These are phyloP conservation scores for Hemaris fuciformis DNA, from an alignment of 2,888 invertebrate genomes.

Conservation along the genomic window DNA sequence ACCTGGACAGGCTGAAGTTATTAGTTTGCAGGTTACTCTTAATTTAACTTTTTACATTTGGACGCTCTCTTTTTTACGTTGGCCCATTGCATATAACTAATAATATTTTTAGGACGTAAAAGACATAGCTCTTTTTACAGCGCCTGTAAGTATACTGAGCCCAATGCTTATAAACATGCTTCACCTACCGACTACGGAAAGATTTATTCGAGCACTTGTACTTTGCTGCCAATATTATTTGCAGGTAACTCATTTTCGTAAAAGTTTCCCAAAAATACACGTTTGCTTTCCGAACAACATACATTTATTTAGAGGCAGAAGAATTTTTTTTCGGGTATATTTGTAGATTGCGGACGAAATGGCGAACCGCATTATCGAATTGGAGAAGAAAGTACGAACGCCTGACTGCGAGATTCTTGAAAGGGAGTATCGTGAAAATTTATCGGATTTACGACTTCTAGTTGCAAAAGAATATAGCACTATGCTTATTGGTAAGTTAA, in stretches of 20 bases:
- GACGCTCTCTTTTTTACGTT: not conserved
- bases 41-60: not conserved
- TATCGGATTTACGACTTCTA: constrained; percentile 81
- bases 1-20: constrained; percentile 76
- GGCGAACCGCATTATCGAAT: constrained; percentile 72
- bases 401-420: constrained; percentile 73
- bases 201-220: constrained; percentile 83
- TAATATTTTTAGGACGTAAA: constrained; percentile 60
- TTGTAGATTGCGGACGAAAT: constrained; percentile 80
- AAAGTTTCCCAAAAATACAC: constrained; percentile 3
- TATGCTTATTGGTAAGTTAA: constrained; percentile 79
- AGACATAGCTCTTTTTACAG: constrained; percentile 79
- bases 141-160: constrained; percentile 76
- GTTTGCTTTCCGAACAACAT: constrained; percentile 5
- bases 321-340: not conserved
- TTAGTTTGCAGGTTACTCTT: constrained; percentile 70
- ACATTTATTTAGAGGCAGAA: constrained; percentile 4
- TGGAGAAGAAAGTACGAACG: constrained; percentile 77
- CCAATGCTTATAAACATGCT: constrained; percentile 83
- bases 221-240: constrained; percentile 84
- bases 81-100: too few relatives aligned
- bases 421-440: constrained; percentile 73
- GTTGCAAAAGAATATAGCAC: constrained; percentile 83
- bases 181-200: constrained; percentile 81
- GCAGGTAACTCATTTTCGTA: constrained; percentile 62